Evolutionary conservation across 2,888 invertebrate species (phyloP).

Genomic region (Argyra leucocephala): DNA sequence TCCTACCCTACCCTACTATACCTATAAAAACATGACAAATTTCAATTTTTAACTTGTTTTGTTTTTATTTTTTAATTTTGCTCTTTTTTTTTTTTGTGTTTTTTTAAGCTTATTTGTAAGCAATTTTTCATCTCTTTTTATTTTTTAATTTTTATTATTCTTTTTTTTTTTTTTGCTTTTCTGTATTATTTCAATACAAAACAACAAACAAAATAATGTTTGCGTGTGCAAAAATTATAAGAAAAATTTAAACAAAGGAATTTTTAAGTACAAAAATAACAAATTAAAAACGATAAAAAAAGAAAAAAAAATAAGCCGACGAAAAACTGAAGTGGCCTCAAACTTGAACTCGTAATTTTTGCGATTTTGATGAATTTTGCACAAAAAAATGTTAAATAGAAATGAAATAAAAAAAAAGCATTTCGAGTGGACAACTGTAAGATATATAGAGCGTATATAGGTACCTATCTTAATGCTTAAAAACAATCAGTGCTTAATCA

Average conservation of each 20-base stretch:
- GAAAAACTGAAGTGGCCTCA: background rate
- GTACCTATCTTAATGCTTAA: no score
- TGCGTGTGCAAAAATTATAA: slow-evolving; percentile 1
- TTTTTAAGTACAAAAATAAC: no score
- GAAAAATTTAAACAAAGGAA: no score
- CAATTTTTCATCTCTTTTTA: background rate
- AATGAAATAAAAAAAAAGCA: no score
- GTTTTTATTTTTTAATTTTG: background rate
- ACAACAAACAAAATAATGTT: background rate
- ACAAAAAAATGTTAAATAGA: background rate
- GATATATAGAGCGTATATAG: no score
- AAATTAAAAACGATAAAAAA: no score
- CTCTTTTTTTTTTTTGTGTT: background rate
- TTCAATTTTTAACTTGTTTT: background rate
- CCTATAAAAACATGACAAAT: background rate
- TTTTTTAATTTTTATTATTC: background rate
- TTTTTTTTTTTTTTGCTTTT: background rate
- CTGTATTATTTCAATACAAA: background rate
- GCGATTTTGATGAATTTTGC: background rate
- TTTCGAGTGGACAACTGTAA: no score
- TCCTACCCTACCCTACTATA: background rate
- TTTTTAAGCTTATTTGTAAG: background rate
- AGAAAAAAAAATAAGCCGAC: background rate
- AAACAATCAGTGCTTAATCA: no score
- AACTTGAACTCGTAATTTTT: background rate